Base-by-base conservation (phyloP, 2,797 vertebrate genomes). In the Okamejei kenojei region DNA sequence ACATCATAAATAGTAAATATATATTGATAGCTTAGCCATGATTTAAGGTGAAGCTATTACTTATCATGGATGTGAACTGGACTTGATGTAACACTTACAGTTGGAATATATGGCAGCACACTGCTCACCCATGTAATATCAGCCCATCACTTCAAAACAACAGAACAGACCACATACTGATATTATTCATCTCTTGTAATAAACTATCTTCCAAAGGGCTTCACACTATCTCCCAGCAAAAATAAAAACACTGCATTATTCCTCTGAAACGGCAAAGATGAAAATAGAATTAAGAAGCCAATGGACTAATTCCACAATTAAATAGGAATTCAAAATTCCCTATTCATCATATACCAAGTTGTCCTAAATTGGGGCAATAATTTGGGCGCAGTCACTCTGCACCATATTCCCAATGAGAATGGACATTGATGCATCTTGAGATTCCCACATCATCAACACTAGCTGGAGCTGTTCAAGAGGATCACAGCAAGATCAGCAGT, bases 171-270 rank as follows among this genome's bases (percentile, higher is more conserved):
- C 61, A 26, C 73, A 29, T 23, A 76, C 23, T 77, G 3, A 29
- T 10, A 29, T 29, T 29, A 9, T n/a, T 77, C 29, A 29, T 10
- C 23, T 84, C 58, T n/a, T 32, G n/a, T 11, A 19, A 32, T 88
- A 1, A 15, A 65, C 11, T 88, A 17, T 7, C 65, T 17, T n/a
- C 63, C n/a, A 11, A 6, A 7, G 29, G 17, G 29, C 17, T 84
- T 63, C 0, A 29, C 54, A 11, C 29, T 32, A 63, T 86, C 54
- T n/a, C 82, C 13, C 61, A 61, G 5, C 0, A 32, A 82, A 82
- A 84, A 10, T 63, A 86, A 86, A 73, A 73, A 73, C 71, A 73
- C 4, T 73, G 71, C 71, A 86, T 65, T 86, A 86, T 61, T 86
- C 58, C 29, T 84, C 54, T 54, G 3, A 23, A 84, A 32, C 4